Conservation (phyloP, 1,140 invertebrate species). For the Streblospio benedicti region DNA sequence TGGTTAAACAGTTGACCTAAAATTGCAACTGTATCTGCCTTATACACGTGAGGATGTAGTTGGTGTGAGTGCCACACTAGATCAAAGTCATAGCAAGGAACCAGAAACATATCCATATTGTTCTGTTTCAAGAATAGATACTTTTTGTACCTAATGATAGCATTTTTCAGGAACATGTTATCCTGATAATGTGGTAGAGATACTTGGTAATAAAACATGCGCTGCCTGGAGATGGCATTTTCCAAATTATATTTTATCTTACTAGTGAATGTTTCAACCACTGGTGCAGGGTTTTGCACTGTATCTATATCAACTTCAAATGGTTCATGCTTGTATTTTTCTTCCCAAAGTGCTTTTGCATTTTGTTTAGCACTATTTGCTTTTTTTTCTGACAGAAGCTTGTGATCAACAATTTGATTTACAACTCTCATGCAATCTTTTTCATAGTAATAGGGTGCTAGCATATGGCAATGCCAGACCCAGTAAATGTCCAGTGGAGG, state of each 20-base stretch:
- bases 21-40: slow-evolving; percentile 42
- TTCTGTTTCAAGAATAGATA: slow-evolving; percentile 46
- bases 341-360: slow-evolving; percentile 15
- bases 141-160: slow-evolving; percentile 47
- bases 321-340: slow-evolving; percentile 10
- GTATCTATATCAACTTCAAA: slow-evolving; percentile 1
- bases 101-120: slow-evolving; percentile 45
- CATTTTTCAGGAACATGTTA: slow-evolving; percentile 41
- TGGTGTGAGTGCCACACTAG: slow-evolving; percentile 52
- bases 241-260: slow-evolving; percentile 42
- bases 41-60: slow-evolving; percentile 43
- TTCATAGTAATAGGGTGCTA: slow-evolving; percentile 43
- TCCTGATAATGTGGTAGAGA: slow-evolving; percentile 50
- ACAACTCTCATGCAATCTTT: slow-evolving; percentile 44
- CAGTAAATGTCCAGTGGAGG: slow-evolving; percentile 51
- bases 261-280: background rate
- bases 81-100: slow-evolving; percentile 51
- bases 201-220: slow-evolving; percentile 46
- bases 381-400: slow-evolving; percentile 24
- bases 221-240: slow-evolving; percentile 43
- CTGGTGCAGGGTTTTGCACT: background rate
- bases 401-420: slow-evolving; percentile 43
- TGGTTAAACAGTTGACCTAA: slow-evolving; percentile 40
- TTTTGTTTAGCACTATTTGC: background rate
- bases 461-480: slow-evolving; percentile 51